Evolutionary conservation across 1,140 invertebrate genomes (phyloP).

Genomic region (Euura saliciscinereae): DNA sequence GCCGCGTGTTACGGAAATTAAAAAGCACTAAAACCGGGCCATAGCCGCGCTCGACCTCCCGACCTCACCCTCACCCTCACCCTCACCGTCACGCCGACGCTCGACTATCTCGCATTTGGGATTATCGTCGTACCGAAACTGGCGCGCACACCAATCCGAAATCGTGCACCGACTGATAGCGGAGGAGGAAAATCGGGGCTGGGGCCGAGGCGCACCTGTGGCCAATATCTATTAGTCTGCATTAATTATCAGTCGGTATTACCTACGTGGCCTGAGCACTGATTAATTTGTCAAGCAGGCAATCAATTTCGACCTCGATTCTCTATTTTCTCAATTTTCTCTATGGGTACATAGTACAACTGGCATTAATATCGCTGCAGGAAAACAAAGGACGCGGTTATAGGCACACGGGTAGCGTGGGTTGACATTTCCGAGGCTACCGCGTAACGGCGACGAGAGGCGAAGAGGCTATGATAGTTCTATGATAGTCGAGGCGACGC

Average conservation of each 20-base stretch:
- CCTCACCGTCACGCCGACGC: neutral
- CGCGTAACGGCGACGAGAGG: no score
- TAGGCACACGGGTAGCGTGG: no score
- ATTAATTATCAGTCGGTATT: neutral
- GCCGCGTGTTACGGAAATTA: constrained; percentile 6
- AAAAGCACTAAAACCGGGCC: neutral
- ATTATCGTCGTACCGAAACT: neutral
- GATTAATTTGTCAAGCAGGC: neutral
- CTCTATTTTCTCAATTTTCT: no score
- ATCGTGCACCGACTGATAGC: no score
- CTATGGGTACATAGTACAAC: no score
- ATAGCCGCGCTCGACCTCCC: neutral
- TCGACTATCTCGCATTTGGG: neutral
- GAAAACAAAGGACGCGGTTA: no score
- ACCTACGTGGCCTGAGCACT: neutral
- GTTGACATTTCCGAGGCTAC: no score
- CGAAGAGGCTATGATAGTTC: no score
- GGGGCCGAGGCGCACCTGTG: neutral
- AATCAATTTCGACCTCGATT: neutral
- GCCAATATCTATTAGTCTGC: neutral
- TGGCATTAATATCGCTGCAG: no score
- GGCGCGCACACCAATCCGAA: neutral
- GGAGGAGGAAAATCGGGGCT: no score
- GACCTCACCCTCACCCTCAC: neutral
- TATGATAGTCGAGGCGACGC: no score